phyloP scores from a whole-genome alignment of 2,113 vertebrate species.

The Bagarius yarrelli region DNA sequence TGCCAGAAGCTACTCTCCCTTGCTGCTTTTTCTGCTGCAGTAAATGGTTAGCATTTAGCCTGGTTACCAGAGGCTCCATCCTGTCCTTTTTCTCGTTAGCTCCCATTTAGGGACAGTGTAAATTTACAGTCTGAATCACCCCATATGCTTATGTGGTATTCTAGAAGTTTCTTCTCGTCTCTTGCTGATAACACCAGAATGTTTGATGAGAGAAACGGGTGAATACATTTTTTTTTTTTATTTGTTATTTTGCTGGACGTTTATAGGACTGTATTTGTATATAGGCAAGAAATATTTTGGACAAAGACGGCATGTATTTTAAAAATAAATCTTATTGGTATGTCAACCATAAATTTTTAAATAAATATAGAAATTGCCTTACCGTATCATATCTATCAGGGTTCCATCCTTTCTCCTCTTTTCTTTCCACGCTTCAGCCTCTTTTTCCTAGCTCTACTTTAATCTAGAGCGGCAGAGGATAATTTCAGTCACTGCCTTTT shows the following conservation, averaged over 20 bases:
- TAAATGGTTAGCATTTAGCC: slow-evolving; percentile 37
- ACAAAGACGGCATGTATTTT: not conserved
- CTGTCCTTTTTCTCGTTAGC: slow-evolving; percentile 22
- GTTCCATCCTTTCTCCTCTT: slow-evolving; percentile 51
- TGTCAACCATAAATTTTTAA: not conserved
- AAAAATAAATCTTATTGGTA: not conserved
- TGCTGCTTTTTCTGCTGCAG: slow-evolving; percentile 48
- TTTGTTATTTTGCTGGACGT: not conserved
- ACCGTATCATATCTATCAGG: slow-evolving; percentile 64
- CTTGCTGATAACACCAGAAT: not conserved
- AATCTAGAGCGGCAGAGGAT: slow-evolving; percentile 29
- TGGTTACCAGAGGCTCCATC: slow-evolving; percentile 3
- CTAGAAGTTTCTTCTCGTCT: slow-evolving; percentile 29
- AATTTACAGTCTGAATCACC: not conserved
- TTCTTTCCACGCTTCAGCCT: slow-evolving; percentile 1
- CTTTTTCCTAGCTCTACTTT: slow-evolving; percentile 25
- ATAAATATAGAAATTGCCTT: slow-evolving; percentile 52
- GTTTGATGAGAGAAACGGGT: not conserved
- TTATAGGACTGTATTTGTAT: not conserved
- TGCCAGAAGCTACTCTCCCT: slow-evolving; percentile 44
- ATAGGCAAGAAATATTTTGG: not conserved
- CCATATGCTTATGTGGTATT: not conserved
- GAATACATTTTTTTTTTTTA: not conserved
- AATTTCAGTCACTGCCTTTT: slow-evolving; percentile 25
- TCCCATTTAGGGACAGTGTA: slow-evolving; percentile 9